These are phyloP conservation scores for Halcyon chelicuti DNA, from an alignment of 2,797 vertebrate genomes.

Conservation along the genomic window DNA sequence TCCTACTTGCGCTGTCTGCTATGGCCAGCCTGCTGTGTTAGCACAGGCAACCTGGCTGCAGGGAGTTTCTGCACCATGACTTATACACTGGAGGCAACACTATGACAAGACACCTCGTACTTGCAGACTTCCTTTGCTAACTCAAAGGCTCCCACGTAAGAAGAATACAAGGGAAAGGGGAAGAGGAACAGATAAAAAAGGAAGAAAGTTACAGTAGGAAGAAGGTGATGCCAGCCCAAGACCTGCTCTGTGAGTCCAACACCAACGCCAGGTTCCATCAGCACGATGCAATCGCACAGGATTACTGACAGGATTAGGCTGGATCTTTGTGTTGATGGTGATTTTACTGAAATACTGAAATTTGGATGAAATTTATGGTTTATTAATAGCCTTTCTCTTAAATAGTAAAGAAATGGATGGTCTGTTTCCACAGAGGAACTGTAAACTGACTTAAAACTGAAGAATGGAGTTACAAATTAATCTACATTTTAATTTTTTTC, in stretches of 20 bases:
- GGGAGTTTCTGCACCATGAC: background rate
- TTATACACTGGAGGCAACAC: background rate
- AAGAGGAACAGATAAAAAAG: background rate
- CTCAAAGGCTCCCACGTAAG: background rate
- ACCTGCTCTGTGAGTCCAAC: background rate
- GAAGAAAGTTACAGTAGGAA: background rate
- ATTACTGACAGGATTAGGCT: background rate
- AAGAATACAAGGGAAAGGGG: background rate
- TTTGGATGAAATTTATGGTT: background rate
- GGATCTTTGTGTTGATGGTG: background rate
- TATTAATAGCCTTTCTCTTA: background rate
- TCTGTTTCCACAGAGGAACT: background rate
- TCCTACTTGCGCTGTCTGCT: background rate
- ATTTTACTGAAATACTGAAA: background rate
- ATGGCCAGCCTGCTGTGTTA: background rate
- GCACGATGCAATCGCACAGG: background rate
- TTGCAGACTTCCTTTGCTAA: background rate
- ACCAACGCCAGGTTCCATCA: background rate
- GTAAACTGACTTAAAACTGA: background rate
- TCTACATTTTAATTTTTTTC: background rate
- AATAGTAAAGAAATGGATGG: background rate
- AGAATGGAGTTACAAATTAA: background rate
- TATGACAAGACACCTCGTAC: background rate
- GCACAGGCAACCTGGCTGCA: background rate
- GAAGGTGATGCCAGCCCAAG: background rate